Conservation (phyloP, 2,797 vertebrate genomes). For the Chrysocyon brachyurus region DNA sequence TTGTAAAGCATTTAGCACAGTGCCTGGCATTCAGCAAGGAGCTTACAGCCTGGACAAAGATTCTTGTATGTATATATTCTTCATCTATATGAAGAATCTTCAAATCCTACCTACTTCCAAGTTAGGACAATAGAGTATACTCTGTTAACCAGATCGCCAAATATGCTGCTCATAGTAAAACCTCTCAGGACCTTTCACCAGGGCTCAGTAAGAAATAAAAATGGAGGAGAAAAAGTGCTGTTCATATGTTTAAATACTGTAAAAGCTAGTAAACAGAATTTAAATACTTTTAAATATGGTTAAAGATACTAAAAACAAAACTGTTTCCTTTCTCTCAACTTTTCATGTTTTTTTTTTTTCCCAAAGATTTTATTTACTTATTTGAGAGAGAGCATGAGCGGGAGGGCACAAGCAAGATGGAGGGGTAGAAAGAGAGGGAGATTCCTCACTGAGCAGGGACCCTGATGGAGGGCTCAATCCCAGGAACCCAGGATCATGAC, state of each 20-base stretch:
- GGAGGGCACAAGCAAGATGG: not conserved
- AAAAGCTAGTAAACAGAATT: not conserved
- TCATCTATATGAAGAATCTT: not conserved
- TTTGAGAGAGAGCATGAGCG: not conserved
- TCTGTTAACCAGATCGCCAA: not conserved
- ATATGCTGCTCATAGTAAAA: not conserved
- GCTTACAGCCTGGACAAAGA: not conserved
- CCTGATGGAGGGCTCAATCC: not conserved
- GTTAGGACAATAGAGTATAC: not conserved
- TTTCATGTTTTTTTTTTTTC: not conserved
- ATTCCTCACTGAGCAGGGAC: not conserved
- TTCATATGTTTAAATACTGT: not conserved
- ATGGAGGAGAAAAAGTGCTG: not conserved
- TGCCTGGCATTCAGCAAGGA: not conserved
- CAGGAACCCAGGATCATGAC: not conserved
- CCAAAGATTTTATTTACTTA: not conserved
- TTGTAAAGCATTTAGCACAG: not conserved
- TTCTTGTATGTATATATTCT: not conserved
- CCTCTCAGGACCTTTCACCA: not conserved
- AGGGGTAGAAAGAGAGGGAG: not conserved
- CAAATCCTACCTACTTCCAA: not conserved
- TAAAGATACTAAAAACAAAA: not conserved
- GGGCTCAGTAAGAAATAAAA: not conserved
- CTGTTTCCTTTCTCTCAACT: not conserved
- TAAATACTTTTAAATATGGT: not conserved